A percentile compares a stretch with the other conserved stretches of the same genome.
phyloP scores from a whole-genome alignment of 1,140 invertebrate species.

The Zaprionus taronus region DNA sequence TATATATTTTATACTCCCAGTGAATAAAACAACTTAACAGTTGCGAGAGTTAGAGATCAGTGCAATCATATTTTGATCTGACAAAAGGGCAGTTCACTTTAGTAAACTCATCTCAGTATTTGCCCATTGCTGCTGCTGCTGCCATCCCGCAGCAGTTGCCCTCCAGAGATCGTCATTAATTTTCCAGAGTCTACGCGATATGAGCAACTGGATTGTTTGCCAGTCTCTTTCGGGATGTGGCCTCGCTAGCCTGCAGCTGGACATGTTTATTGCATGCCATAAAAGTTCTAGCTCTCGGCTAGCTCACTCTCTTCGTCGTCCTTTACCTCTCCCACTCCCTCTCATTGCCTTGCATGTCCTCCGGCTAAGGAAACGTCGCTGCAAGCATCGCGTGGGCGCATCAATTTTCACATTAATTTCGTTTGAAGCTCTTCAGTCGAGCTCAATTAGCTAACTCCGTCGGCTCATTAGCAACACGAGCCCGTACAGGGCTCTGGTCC shows the following conservation, averaged over 20 bases:
- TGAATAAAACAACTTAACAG: not conserved
- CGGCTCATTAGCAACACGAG: conserved; percentile 57
- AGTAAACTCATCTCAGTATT: not conserved
- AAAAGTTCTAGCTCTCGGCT: conserved; percentile 28
- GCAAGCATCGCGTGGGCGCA: conserved; percentile 16
- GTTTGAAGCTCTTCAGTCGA: conserved; percentile 44
- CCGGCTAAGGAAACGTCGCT: not conserved
- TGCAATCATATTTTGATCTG: not conserved
- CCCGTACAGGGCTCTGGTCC: not conserved
- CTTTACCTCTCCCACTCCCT: not conserved
- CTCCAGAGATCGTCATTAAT: conserved; percentile 45
- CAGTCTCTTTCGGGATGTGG: not conserved
- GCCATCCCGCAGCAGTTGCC: conserved; percentile 1
- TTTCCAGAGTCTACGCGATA: conserved; percentile 23
- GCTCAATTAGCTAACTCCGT: conserved; percentile 46
- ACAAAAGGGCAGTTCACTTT: not conserved
- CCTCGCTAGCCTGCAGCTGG: conserved; percentile 1
- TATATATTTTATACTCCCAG: not conserved
- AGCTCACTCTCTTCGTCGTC: not conserved
- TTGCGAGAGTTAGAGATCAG: not conserved
- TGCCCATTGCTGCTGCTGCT: not conserved
- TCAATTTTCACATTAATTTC: conserved; percentile 62
- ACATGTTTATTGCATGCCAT: conserved; percentile 54
- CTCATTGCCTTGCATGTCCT: not conserved
- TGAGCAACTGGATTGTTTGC: conserved; percentile 48